A percentile compares a stretch with the other conserved stretches of the same genome.
Evolutionary conservation across 2,797 vertebrate genomes (phyloP).

Genomic region (Hydrophis major): DNA sequence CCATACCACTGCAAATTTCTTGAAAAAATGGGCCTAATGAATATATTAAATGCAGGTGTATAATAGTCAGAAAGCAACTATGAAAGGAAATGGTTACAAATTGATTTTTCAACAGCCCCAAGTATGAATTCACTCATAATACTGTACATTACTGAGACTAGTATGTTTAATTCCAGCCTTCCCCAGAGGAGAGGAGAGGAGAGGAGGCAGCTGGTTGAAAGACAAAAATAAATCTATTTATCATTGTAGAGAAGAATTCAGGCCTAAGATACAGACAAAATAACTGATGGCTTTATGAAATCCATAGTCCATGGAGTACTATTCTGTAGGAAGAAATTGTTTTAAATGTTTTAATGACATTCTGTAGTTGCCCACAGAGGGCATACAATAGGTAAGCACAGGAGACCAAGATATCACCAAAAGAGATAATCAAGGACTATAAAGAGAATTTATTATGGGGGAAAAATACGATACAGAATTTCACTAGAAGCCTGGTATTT

Average conservation of each 20-base stretch:
- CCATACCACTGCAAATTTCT: not conserved
- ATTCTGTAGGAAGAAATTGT: conserved; percentile 7
- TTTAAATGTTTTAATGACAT: conserved; percentile 3
- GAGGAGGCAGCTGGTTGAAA: not conserved
- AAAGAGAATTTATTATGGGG: not conserved
- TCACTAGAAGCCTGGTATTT: not conserved
- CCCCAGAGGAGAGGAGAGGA: conserved; percentile 15
- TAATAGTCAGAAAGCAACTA: conserved; percentile 6
- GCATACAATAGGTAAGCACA: conserved; percentile 20
- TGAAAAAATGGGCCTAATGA: not conserved
- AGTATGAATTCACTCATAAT: conserved; percentile 1
- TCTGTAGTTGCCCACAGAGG: not conserved
- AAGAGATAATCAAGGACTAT: conserved; percentile 10
- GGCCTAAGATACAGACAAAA: not conserved
- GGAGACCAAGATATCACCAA: not conserved
- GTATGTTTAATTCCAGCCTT: conserved; percentile 4
- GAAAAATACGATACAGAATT: not conserved
- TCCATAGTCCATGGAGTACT: not conserved
- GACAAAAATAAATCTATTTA: conserved; percentile 22
- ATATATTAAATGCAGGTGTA: not conserved
- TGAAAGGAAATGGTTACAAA: conserved; percentile 15
- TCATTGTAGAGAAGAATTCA: conserved; percentile 11
- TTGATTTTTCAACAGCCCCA: conserved; percentile 20
- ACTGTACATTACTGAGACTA: not conserved
- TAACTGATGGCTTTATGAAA: conserved; percentile 31